Evolutionary conservation across 2,888 invertebrate species (phyloP), one percentile per base, ranked within the genome.

Genomic region (Lapara coniferarum): DNA sequence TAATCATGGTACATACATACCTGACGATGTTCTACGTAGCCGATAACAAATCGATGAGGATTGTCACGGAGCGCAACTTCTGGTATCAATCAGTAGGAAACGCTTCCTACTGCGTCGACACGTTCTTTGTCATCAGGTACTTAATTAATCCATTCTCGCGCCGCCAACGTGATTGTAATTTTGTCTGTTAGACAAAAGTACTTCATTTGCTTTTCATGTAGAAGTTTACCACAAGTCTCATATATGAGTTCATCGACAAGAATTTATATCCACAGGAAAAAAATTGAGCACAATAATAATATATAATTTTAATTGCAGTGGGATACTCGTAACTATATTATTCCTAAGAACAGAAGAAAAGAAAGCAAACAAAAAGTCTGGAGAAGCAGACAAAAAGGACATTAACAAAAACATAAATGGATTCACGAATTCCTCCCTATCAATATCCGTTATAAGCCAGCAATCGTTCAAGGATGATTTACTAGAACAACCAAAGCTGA

Each of bases 121-220:
- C 97, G 7, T 97, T 97, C 90, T 97, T 97, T 91, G 97, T 97
- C 80, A 97, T 97, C 76, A 97, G 97, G 96, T 97, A 79, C 69
- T 74, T 74, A 10, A 67, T 66, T 52, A 66, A 66, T 10, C 16
- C 8, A 4, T 30, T 51, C 3, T 66, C n/a, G n/a, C 16, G 12
- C 52, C n/a, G n/a, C 14, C 1, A 52, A 52, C n/a, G n/a, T 4
- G 4, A 6, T 37, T 5, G 8, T 52, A 52, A 3, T n/a, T 53
- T 53, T 53, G n/a, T 53, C 16, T 4, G 53, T 37, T 37, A n/a
- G n/a, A n/a, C 16, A 1, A 53, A 16, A 53, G 16, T 16, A 53
- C 16, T 53, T 37, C 37, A 7, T 7, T 37, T 37, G 5, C 5
- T 37, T 37, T 4, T 37, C 5, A 37, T 37, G 37, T 37, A 37